phyloP scores from a whole-genome alignment of 1,140 invertebrate genomes.

The Magallana ariakensis region DNA sequence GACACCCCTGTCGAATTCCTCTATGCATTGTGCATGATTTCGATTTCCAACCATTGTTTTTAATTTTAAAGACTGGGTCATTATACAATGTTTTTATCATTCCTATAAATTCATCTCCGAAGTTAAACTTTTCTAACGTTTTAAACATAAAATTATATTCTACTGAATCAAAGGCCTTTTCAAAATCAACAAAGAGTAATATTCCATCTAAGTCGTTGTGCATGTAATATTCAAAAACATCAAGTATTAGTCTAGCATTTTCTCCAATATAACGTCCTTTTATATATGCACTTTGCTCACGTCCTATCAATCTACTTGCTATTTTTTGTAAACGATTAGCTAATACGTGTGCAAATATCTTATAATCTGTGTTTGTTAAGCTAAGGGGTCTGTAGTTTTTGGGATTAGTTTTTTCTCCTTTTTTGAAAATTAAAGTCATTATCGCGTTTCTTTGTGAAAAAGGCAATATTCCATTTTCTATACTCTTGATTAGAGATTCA shows the following conservation, averaged over 20 bases:
- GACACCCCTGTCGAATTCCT: background rate
- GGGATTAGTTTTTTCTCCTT: background rate
- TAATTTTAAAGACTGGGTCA: background rate
- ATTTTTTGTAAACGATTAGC: background rate
- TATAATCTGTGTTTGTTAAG: background rate
- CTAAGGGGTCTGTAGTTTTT: background rate
- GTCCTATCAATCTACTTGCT: background rate
- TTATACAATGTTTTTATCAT: background rate
- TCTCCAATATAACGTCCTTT: background rate
- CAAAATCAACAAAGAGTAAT: background rate
- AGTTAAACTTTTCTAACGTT: background rate
- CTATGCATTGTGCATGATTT: background rate
- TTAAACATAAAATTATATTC: background rate
- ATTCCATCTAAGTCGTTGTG: background rate
- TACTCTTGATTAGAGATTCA: background rate
- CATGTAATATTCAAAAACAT: background rate
- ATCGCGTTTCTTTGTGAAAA: background rate
- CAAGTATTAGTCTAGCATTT: too few species aligned
- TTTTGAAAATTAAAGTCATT: background rate
- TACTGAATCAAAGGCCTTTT: background rate
- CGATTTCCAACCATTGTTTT: background rate
- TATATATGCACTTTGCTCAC: background rate
- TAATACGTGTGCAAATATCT: background rate
- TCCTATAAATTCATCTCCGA: background rate
- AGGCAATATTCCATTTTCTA: background rate